Conservation (phyloP, 2,797 vertebrate genomes). For the Arnoldichthys spilopterus region DNA sequence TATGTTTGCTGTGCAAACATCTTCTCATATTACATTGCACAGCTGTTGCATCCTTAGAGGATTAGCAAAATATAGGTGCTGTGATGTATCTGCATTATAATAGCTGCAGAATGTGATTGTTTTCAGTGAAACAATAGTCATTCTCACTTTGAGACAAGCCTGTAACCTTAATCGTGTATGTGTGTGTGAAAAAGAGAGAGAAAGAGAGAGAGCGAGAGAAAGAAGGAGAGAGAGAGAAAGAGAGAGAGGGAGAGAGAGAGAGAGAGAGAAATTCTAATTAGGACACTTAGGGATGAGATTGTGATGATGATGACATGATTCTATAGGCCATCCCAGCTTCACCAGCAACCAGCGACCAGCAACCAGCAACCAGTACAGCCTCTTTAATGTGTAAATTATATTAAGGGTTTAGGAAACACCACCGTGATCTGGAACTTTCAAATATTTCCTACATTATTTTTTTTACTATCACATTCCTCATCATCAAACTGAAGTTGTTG, state of each 20-base stretch:
- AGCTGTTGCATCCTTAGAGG: conserved; percentile 36
- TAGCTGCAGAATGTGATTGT: conserved; percentile 8
- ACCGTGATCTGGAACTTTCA: too few species aligned
- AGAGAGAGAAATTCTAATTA: not conserved
- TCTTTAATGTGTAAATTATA: too few species aligned
- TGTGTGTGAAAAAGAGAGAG: not conserved
- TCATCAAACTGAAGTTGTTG: too few species aligned
- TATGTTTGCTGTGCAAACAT: not conserved
- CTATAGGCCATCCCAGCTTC: too few species aligned
- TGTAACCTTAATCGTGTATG: not conserved
- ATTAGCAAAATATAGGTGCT: conserved; percentile 13
- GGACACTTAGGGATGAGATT: conserved; percentile 1
- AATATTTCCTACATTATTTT: too few species aligned
- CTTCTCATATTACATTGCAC: conserved; percentile 9
- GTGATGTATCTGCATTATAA: conserved; percentile 7
- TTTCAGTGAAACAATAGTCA: conserved; percentile 7
- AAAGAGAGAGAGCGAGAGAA: not conserved
- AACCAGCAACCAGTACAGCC: too few species aligned
- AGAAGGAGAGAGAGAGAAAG: not conserved
- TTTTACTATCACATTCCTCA: too few species aligned
- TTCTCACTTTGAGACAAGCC: not conserved
- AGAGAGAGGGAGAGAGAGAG: not conserved
- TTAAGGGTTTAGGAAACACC: too few species aligned
- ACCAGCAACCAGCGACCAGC: too few species aligned
- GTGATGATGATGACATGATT: too few species aligned